Conservation (phyloP, 2,888 invertebrate species). For the Andrena camellia region DNA sequence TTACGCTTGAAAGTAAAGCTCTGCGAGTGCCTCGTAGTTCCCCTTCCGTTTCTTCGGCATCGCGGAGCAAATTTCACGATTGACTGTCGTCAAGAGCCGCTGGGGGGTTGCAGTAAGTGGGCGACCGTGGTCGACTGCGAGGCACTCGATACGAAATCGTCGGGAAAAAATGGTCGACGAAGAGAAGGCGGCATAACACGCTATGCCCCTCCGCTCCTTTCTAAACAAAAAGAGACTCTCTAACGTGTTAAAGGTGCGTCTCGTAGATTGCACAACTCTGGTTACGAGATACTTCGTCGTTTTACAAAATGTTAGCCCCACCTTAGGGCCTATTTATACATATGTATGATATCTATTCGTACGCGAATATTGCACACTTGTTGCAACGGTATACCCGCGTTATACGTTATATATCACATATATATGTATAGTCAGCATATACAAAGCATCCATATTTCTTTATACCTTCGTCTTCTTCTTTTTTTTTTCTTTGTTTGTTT, state of each 20-base stretch:
- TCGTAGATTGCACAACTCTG: conserved; percentile 61
- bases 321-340: conserved; percentile 64
- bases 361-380: conserved; percentile 70
- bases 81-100: conserved; percentile 9
- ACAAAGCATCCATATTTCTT: conserved; percentile 56
- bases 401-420: conserved; percentile 56
- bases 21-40: conserved; percentile 9
- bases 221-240: conserved; percentile 44
- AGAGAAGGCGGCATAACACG: conserved; percentile 7
- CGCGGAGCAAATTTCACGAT: conserved; percentile 1
- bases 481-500: conserved; percentile 35
- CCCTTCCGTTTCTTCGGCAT: neutral
- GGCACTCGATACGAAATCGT: conserved; percentile 18
- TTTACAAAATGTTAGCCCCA: conserved; percentile 70
- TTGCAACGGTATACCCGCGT: conserved; percentile 53
- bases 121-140: conserved; percentile 1
- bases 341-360: conserved; percentile 31
- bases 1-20: conserved; percentile 7
- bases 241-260: conserved; percentile 35
- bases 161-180: conserved; percentile 30
- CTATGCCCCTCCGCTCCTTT: conserved; percentile 19
- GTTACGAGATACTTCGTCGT: conserved; percentile 53
- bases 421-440: conserved; percentile 61
- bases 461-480: conserved; percentile 11
- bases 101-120: neutral